Evolutionary conservation across 2,797 vertebrate species (phyloP), one percentile per base, ranked within the genome.

Genomic region (Helicolenus hilgendorfi): DNA sequence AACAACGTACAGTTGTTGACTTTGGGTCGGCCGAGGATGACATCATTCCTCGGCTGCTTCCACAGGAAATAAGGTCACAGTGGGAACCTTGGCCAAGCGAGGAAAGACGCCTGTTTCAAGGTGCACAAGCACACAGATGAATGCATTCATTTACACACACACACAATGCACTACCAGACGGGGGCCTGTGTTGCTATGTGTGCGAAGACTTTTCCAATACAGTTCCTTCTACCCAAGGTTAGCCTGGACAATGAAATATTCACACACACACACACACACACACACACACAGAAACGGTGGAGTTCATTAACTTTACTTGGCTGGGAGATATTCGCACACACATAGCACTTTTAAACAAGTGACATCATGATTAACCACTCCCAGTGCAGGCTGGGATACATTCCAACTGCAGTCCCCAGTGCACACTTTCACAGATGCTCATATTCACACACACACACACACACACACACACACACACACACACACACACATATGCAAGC

Each of bases 51-150:
- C 81, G 63, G 86, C 92, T 90, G 87, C 92, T 92, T 95, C 81
- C 81, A 96, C 95, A 97, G 97, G 97, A 98, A 97, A 97, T 97
- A 92, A 97, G 94, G 94, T 97, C 96, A 97, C 94, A 94, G 92
- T 77, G 58, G 90, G 95, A 95, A 91, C 90, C 85, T 90, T 36
- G 53, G 96, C 96, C 96, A 96, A 96, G 91, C 58, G 24, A 76
- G 79, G 85, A 93, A 87, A 93, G 79, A 94, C 65, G 89, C 86
- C 85, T 45, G 58, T 83, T 94, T 86, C 68, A 81, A 64, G 87
- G 86, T 91, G 79, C 80, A 84, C 81, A 18, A 72, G 22, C 79
- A 64, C 74, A 81, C 80, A 68, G 83, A 86, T 88, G 85, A 84
- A 92, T 81, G 83, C 75, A 15, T 87, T 71, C 18, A 84, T 77